Conservation (phyloP, 2,797 vertebrate species). For the Macropodus opercularis region DNA sequence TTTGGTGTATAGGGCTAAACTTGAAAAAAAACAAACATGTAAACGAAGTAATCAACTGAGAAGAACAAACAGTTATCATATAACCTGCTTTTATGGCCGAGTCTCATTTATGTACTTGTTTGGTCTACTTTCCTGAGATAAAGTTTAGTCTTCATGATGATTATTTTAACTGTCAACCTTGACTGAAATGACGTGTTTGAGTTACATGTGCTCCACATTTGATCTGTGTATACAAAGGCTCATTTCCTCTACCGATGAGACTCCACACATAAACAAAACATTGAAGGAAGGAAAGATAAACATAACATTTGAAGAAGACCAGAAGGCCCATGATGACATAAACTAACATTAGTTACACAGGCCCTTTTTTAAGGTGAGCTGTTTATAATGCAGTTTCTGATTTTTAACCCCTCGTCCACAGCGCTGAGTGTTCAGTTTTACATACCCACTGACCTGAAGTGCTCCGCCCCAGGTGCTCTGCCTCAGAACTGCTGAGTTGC, state of each 20-base stretch:
- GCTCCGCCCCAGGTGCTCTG: slow-evolving; percentile 59
- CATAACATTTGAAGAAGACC: background rate
- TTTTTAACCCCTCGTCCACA: background rate
- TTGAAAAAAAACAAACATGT: background rate
- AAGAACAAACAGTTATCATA: background rate
- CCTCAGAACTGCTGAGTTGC: slow-evolving; percentile 68
- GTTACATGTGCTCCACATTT: background rate
- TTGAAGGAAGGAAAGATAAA: background rate
- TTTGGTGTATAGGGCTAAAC: background rate
- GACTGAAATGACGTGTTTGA: slow-evolving; percentile 6
- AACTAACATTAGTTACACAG: background rate
- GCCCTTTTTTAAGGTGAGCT: background rate
- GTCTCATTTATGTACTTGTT: background rate
- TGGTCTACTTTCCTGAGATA: background rate
- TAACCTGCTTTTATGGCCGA: background rate
- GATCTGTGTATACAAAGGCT: slow-evolving; percentile 3
- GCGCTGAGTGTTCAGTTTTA: slow-evolving; percentile 28
- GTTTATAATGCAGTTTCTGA: background rate
- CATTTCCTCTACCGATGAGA: background rate
- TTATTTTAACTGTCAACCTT: slow-evolving; percentile 12
- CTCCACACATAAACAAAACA: background rate
- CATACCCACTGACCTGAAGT: background rate
- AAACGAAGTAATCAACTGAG: no score
- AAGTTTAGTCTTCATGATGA: background rate
- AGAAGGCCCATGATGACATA: background rate